A percentile compares a stretch with the other conserved stretches of the same genome.
Conservation (phyloP, 2,797 vertebrate genomes). For the Pygocentrus nattereri region DNA sequence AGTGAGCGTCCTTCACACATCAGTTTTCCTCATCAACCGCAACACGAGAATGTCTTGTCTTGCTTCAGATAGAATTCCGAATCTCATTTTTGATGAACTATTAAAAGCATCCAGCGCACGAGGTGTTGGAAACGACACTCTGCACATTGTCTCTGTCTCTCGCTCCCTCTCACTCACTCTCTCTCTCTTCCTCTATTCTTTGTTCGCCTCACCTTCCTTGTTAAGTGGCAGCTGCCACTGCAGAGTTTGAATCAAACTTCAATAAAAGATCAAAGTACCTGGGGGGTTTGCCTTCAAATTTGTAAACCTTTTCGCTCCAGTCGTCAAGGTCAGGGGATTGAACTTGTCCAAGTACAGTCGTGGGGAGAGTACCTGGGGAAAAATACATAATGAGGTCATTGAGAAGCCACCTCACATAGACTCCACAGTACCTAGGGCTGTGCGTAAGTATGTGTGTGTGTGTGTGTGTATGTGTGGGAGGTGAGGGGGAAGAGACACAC, state of each 20-base stretch:
- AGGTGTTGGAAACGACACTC: slow-evolving; percentile 48
- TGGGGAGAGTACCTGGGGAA: slow-evolving; percentile 82
- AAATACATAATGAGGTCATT: slow-evolving; percentile 58
- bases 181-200: slow-evolving; percentile 19
- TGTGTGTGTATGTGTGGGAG: slow-evolving; percentile 29
- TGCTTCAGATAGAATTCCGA: slow-evolving; percentile 74
- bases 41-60: slow-evolving; percentile 61
- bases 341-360: slow-evolving; percentile 82
- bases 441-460: slow-evolving; percentile 30
- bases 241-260: slow-evolving; percentile 52
- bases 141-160: not conserved
- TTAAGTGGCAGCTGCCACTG: slow-evolving; percentile 50
- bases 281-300: slow-evolving; percentile 83
- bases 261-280: slow-evolving; percentile 80
- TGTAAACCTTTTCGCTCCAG: slow-evolving; percentile 88
- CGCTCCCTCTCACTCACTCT: not conserved
- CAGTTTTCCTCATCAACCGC: slow-evolving; percentile 69
- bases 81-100: slow-evolving; percentile 75
- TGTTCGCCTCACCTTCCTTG: slow-evolving; percentile 42
- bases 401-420: slow-evolving; percentile 53
- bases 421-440: slow-evolving; percentile 40
- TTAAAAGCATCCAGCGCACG: slow-evolving; percentile 72
- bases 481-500: slow-evolving; percentile 30
- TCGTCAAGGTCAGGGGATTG: slow-evolving; percentile 89
- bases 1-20: slow-evolving; percentile 62